A percentile compares a stretch with the other conserved stretches of the same genome.
Evolutionary conservation across 2,113 vertebrate genomes (phyloP).

Genomic region (Ageneiosus marmoratus): DNA sequence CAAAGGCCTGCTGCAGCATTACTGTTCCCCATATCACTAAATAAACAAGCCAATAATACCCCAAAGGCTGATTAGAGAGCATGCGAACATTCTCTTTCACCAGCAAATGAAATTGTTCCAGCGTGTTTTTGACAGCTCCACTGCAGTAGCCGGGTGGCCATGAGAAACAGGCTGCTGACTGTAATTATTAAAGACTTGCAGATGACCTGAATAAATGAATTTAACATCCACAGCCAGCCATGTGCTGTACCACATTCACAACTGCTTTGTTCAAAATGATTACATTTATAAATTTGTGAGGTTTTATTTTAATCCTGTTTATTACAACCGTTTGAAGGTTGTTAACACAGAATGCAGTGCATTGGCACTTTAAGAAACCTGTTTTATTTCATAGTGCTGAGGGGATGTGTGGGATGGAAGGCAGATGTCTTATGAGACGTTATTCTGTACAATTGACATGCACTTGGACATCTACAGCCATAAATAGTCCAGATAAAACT

Average conservation of each 20-base stretch:
- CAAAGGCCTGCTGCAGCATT: slow-evolving; percentile 49
- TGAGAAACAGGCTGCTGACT: slow-evolving; percentile 57
- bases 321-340: not conserved
- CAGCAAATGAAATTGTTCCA: slow-evolving; percentile 74
- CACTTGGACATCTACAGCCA: not conserved
- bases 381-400: not conserved
- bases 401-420: not conserved
- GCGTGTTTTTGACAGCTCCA: slow-evolving; percentile 77
- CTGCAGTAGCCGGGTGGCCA: slow-evolving; percentile 58
- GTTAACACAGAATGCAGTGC: not conserved
- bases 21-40: slow-evolving; percentile 70
- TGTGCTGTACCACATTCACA: slow-evolving; percentile 50
- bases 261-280: slow-evolving; percentile 64
- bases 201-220: slow-evolving; percentile 73
- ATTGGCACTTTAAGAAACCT: not conserved
- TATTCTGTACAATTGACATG: slow-evolving; percentile 13
- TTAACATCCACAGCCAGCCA: slow-evolving; percentile 30
- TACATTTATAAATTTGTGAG: slow-evolving; percentile 59
- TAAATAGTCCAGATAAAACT: slow-evolving; percentile 18
- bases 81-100: slow-evolving; percentile 52
- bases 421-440: slow-evolving; percentile 1
- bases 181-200: slow-evolving; percentile 74
- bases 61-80: slow-evolving; percentile 76
- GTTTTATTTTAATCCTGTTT: slow-evolving; percentile 35
- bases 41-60: slow-evolving; percentile 77